A percentile compares a stretch with the other conserved stretches of the same genome.
phyloP scores from a whole-genome alignment of 1,140 invertebrate species.

The Capitella teleta region DNA sequence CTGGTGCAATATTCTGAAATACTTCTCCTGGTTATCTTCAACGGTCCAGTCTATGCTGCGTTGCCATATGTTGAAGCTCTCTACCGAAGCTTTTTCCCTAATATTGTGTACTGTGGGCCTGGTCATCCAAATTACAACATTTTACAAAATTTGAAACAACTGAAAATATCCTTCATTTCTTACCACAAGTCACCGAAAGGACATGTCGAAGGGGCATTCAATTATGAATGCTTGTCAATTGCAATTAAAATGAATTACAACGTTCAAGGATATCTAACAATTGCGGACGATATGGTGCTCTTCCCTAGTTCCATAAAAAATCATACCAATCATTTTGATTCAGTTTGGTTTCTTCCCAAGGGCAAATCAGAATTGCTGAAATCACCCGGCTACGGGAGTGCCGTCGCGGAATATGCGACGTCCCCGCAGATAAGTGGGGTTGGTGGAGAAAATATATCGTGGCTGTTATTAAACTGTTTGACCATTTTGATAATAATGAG shows the following conservation, averaged over 20 bases:
- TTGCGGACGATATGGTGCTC: slow-evolving; percentile 22
- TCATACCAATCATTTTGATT: not conserved
- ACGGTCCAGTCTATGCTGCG: slow-evolving; percentile 27
- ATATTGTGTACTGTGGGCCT: slow-evolving; percentile 37
- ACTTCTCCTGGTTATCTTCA: slow-evolving; percentile 30
- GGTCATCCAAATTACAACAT: slow-evolving; percentile 23
- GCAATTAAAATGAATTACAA: slow-evolving; percentile 37
- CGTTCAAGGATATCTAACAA: slow-evolving; percentile 31
- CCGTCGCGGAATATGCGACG: slow-evolving; percentile 4
- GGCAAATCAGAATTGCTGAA: slow-evolving; percentile 4
- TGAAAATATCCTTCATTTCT: slow-evolving; percentile 27
- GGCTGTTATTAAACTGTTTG: not conserved
- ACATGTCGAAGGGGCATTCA: slow-evolving; percentile 7
- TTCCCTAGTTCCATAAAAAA: not conserved
- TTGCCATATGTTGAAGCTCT: slow-evolving; percentile 32
- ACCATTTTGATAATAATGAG: not conserved
- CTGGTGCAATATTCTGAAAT: slow-evolving; percentile 13
- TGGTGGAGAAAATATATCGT: slow-evolving; percentile 8
- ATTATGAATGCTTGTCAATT: slow-evolving; percentile 31
- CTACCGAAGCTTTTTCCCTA: slow-evolving; percentile 28
- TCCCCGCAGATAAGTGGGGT: not conserved
- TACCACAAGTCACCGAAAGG: slow-evolving; percentile 17
- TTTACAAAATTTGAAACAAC: slow-evolving; percentile 22
- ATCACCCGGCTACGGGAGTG: slow-evolving; percentile 7
- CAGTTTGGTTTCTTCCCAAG: slow-evolving; percentile 4